These are phyloP conservation scores for Penaeus monodon DNA, from an alignment of 2,888 invertebrate species.

Conservation along the genomic window DNA sequence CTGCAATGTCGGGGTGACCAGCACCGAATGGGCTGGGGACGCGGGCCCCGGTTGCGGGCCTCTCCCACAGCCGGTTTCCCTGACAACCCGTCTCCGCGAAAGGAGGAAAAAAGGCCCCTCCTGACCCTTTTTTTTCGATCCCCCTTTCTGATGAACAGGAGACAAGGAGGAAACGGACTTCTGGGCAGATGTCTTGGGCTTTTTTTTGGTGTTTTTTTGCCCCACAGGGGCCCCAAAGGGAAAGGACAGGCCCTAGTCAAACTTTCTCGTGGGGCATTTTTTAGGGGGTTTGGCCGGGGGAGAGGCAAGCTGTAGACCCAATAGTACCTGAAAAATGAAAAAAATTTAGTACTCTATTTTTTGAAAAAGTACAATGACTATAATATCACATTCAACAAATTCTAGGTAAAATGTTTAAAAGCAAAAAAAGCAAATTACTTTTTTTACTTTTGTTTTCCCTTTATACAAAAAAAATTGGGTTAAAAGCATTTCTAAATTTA, in stretches of 20 bases:
- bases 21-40: neutral
- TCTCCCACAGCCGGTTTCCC: neutral
- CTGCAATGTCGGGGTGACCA: slow-evolving; percentile 1
- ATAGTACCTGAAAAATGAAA: slow-evolving; percentile 67
- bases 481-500: too few species aligned
- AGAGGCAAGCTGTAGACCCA: slow-evolving; percentile 71
- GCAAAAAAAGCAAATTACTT: too few species aligned
- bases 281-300: slow-evolving; percentile 73
- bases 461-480: too few species aligned
- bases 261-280: slow-evolving; percentile 69
- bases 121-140: slow-evolving; percentile 16
- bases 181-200: neutral
- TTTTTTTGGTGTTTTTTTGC: slow-evolving; percentile 1
- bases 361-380: neutral
- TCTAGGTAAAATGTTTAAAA: too few species aligned
- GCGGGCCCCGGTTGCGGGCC: neutral
- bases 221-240: slow-evolving; percentile 38
- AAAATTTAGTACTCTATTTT: neutral
- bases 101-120: slow-evolving; percentile 24
- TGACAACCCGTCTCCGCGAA: neutral
- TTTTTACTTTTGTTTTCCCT: too few species aligned
- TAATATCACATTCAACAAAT: too few species aligned
- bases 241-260: slow-evolving; percentile 59
- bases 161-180: too few species aligned
- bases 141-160: neutral